A percentile compares a stretch with the other conserved stretches of the same genome.
Evolutionary conservation across 2,888 invertebrate species (phyloP).

Genomic region (Desoria tigrina): DNA sequence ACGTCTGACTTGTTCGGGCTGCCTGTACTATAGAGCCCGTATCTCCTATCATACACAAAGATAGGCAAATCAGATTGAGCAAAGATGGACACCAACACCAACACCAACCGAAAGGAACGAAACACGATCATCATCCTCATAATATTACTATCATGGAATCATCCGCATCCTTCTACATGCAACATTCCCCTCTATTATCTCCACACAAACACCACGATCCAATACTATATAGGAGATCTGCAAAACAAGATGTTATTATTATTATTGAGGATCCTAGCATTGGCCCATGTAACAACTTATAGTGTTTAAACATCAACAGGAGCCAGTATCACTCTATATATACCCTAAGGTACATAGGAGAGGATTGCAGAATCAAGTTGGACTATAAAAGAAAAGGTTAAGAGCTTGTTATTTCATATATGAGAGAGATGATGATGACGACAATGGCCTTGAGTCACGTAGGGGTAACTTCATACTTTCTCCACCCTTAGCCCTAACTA

Average conservation of each 20-base stretch:
- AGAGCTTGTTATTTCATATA: neutral
- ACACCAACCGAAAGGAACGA: neutral
- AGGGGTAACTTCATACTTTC: too few relatives aligned
- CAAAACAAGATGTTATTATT: too few relatives aligned
- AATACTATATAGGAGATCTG: too few relatives aligned
- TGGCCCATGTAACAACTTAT: too few relatives aligned
- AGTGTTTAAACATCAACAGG: too few relatives aligned
- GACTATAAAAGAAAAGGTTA: constrained; percentile 12
- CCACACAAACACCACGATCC: too few relatives aligned
- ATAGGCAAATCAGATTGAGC: neutral
- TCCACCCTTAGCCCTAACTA: too few relatives aligned
- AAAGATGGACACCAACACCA: neutral
- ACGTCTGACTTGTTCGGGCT: neutral
- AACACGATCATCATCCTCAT: neutral
- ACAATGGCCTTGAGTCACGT: neutral
- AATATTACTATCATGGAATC: neutral
- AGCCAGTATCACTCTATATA: too few relatives aligned
- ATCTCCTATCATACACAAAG: neutral
- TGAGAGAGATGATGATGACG: neutral
- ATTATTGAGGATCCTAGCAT: too few relatives aligned
- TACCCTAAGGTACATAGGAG: too few relatives aligned
- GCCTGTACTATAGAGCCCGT: neutral
- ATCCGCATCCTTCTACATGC: neutral
- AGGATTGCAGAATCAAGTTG: too few relatives aligned
- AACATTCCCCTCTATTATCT: too few relatives aligned